Evolutionary conservation across 2,113 vertebrate genomes (phyloP), one percentile per base, ranked within the genome.

Genomic region (Camelus dromedarius): DNA sequence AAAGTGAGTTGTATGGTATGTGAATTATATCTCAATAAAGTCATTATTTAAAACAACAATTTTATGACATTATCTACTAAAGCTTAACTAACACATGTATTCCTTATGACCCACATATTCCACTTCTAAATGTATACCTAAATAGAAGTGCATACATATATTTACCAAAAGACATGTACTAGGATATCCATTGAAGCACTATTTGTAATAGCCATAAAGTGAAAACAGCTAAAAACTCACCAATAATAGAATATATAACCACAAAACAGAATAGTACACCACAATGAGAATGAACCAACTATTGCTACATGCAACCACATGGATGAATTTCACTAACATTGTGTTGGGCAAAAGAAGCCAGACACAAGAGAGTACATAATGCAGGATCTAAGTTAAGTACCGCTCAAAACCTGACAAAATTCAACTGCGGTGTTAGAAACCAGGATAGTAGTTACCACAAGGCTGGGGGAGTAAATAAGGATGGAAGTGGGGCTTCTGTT

Each of bases 1-100:
- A 86, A 8, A 54, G 8, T 72, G 35, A 90, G 64, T 18, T 72
- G 30, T n/a, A 81, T 8, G 67, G 16, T 42, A 56, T 8, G 20
- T 48, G 28, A 94, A 58, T 91, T 56, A 32, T 38, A 92, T 50
- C 26, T 91, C 70, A 86, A 86, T 80, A 67, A 91, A 58, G 46
- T 26, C 54, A 22, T 72, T 16, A 73, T 14, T 76, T 52, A n/a
- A 66, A 24, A 35, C 58, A 62, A 72, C 60, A 87, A n/a, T 6
- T 9, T 46, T 30, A 95, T 3, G 38, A 42, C 35, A n/a, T 35
- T 46, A 76, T 46, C 52, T 76, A 54, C 30, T 54, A 26, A 75
- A 58, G 28, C 6, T 81, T 56, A 81, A 93, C 79, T 56, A 81
- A 93, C 79, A 58, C 35, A 73, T 52, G 28, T 20, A 58, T 76